Conservation (phyloP, 1,140 invertebrate genomes). For the Meloidogyne hapla region DNA sequence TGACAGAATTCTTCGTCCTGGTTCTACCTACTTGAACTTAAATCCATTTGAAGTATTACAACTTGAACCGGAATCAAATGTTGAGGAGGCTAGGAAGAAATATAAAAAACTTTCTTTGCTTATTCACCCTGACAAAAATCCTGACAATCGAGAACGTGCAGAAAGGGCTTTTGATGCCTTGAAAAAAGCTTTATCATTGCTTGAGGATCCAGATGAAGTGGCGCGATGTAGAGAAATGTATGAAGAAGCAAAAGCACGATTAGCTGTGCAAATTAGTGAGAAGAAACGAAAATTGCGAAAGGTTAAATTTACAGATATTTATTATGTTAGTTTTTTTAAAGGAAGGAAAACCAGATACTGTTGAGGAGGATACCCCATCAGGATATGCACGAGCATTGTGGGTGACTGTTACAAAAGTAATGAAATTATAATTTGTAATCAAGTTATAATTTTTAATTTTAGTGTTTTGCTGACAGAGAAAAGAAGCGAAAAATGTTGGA, state of each 20-base stretch:
- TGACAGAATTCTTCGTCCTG: constrained; percentile 82
- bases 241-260: constrained; percentile 89
- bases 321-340: neutral
- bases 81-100: constrained; percentile 93
- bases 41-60: constrained; percentile 74
- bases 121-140: constrained; percentile 97
- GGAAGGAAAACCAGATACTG: constrained; percentile 77
- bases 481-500: constrained; percentile 58
- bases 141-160: constrained; percentile 87
- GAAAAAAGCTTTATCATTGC: constrained; percentile 89
- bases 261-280: constrained; percentile 89
- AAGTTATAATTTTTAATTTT: constrained; percentile 12
- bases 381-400: constrained; percentile 59
- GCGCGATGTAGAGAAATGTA: constrained; percentile 93
- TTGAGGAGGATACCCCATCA: constrained; percentile 79
- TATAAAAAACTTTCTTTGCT: constrained; percentile 91
- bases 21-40: constrained; percentile 91
- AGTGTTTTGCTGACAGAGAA: constrained; percentile 61
- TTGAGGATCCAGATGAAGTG: constrained; percentile 90
- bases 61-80: constrained; percentile 80
- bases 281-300: constrained; percentile 91
- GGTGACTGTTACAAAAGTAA: constrained; percentile 57
- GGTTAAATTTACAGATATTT: neutral
- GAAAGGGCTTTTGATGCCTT: constrained; percentile 88
- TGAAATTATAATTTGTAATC: neutral